A percentile compares a stretch with the other conserved stretches of the same genome.
phyloP scores from a whole-genome alignment of 2,113 vertebrate genomes.

The Morone saxatilis region DNA sequence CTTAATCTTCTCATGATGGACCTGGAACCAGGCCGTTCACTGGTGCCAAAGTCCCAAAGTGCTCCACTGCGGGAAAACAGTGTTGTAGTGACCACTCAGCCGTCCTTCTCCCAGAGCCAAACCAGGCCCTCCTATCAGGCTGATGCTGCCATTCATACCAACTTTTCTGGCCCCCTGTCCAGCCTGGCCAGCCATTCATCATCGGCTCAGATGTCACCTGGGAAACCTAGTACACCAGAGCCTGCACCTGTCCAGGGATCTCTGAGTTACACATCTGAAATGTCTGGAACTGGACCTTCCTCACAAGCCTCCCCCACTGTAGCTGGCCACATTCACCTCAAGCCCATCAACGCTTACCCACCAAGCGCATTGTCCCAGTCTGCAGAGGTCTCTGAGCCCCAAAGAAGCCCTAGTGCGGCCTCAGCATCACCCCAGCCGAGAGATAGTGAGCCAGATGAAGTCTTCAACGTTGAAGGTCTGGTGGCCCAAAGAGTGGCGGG shows the following conservation, averaged over 20 bases:
- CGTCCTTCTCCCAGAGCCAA: conserved; percentile 84
- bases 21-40: conserved; percentile 82
- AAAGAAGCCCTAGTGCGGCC: conserved; percentile 57
- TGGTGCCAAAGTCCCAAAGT: conserved; percentile 91
- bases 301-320: conserved; percentile 46
- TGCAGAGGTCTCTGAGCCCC: conserved; percentile 63
- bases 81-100: conserved; percentile 87
- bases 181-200: conserved; percentile 42
- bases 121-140: conserved; percentile 80
- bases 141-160: conserved; percentile 54
- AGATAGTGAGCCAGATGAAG: conserved; percentile 86
- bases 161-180: conserved; percentile 54
- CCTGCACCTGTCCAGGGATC: conserved; percentile 57
- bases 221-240: conserved; percentile 68
- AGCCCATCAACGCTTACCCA: conserved; percentile 76
- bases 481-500: conserved; percentile 97
- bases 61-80: conserved; percentile 82
- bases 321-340: conserved; percentile 78
- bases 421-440: conserved; percentile 85
- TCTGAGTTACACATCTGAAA: conserved; percentile 64
- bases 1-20: conserved; percentile 97
- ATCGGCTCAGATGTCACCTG: conserved; percentile 52
- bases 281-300: conserved; percentile 52
- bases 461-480: conserved; percentile 92
- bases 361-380: conserved; percentile 71